Percentiles rank a stretch among this genome's conserved stretches.
Conservation (phyloP, 2,113 vertebrate genomes). For the Paradisaea rubra region DNA sequence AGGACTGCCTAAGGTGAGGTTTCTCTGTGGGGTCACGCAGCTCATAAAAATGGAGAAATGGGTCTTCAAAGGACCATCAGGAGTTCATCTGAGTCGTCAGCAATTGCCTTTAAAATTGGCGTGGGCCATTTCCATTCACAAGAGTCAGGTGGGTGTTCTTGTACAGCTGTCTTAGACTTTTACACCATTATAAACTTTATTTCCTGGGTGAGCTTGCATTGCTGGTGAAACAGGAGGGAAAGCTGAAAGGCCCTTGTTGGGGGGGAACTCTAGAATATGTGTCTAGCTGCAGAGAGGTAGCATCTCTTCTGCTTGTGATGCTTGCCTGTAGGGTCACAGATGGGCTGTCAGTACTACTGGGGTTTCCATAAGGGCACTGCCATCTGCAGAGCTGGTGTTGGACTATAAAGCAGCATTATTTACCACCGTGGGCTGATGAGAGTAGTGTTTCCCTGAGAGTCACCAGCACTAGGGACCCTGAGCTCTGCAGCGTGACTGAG, state of each 20-base stretch:
- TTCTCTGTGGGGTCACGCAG: slow-evolving; percentile 85
- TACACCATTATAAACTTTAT: background rate
- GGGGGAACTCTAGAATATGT: background rate
- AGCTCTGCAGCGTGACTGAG: background rate
- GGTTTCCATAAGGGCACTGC: background rate
- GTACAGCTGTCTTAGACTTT: background rate
- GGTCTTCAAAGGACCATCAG: slow-evolving; percentile 81
- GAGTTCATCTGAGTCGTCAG: slow-evolving; percentile 82
- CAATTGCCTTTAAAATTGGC: slow-evolving; percentile 94
- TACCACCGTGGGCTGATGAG: background rate
- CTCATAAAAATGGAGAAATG: slow-evolving; percentile 84
- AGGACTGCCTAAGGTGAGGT: slow-evolving; percentile 86
- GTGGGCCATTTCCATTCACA: slow-evolving; percentile 98
- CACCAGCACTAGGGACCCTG: background rate
- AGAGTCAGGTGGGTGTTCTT: slow-evolving; percentile 84
- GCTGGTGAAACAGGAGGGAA: background rate
- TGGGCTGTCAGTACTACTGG: background rate
- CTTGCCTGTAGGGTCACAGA: background rate
- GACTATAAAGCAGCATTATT: background rate
- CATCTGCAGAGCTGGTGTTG: background rate
- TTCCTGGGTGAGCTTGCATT: background rate
- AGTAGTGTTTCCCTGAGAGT: background rate
- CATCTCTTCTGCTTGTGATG: background rate
- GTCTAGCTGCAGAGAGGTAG: background rate
- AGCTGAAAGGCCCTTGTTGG: background rate